These are phyloP conservation scores for Cryptoprocta ferox DNA, from an alignment of 2,797 vertebrate genomes.

Conservation along the genomic window DNA sequence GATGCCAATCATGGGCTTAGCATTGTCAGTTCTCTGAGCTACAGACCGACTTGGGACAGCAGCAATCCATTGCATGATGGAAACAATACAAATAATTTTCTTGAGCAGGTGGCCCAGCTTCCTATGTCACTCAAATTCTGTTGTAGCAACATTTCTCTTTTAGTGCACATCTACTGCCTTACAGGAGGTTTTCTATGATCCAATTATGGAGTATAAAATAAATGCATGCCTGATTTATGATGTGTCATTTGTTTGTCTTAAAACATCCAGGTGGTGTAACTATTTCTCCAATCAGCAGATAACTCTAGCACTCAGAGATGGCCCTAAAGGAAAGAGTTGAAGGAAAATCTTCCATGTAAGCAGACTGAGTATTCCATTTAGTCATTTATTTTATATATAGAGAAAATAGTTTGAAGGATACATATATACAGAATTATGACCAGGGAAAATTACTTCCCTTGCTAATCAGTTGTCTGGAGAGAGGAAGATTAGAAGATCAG, in stretches of 20 bases:
- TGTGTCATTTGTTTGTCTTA: not conserved
- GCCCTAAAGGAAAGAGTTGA: not conserved
- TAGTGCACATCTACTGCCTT: not conserved
- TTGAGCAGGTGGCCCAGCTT: not conserved
- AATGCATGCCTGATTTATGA: too few species aligned
- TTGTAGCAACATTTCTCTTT: not conserved
- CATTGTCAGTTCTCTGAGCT: not conserved
- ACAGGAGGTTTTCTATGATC: not conserved
- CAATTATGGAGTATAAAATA: not conserved
- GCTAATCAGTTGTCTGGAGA: not conserved
- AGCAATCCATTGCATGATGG: not conserved
- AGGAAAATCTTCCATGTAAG: not conserved
- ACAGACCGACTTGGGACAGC: too few species aligned
- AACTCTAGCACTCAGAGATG: not conserved
- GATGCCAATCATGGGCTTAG: not conserved
- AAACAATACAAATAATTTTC: not conserved
- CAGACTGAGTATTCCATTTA: not conserved
- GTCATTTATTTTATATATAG: not conserved
- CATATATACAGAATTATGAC: not conserved
- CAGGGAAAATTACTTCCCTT: not conserved
- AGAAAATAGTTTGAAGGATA: not conserved
- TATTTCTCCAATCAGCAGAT: not conserved
- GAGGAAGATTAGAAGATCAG: not conserved
- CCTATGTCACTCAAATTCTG: not conserved
- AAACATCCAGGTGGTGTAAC: not conserved